A percentile compares a stretch with the other conserved stretches of the same genome.
Conservation (phyloP, 2,113 vertebrate genomes). For the Melozone crissalis region DNA sequence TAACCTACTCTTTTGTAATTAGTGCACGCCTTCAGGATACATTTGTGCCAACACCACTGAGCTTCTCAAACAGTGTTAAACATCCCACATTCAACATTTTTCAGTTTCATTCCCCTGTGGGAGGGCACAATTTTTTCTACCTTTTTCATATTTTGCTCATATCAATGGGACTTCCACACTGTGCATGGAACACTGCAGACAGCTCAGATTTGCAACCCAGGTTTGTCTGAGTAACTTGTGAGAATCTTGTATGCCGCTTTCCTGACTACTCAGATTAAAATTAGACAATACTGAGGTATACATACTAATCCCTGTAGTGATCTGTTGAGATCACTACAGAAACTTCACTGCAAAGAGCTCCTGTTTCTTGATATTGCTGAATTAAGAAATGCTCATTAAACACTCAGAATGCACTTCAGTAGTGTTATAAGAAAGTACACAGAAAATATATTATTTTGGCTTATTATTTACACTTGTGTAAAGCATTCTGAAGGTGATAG, state of each 20-base stretch:
- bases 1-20: background rate
- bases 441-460: background rate
- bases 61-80: background rate
- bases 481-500: background rate
- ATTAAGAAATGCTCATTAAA: background rate
- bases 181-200: background rate
- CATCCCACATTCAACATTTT: background rate
- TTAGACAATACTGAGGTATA: background rate
- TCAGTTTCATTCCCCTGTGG: background rate
- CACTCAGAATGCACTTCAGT: background rate
- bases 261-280: background rate
- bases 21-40: background rate
- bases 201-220: background rate
- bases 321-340: background rate
- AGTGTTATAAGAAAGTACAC: background rate
- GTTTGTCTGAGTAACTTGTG: background rate
- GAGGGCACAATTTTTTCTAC: background rate
- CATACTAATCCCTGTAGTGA: background rate
- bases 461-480: background rate
- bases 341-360: background rate
- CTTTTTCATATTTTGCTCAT: background rate
- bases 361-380: background rate
- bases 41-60: rapidly evolving
- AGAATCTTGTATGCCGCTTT: background rate
- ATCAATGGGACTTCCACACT: background rate